A percentile compares a stretch with the other conserved stretches of the same genome.
phyloP scores from a whole-genome alignment of 2,888 invertebrate species.

The Macrophya alboannulata region DNA sequence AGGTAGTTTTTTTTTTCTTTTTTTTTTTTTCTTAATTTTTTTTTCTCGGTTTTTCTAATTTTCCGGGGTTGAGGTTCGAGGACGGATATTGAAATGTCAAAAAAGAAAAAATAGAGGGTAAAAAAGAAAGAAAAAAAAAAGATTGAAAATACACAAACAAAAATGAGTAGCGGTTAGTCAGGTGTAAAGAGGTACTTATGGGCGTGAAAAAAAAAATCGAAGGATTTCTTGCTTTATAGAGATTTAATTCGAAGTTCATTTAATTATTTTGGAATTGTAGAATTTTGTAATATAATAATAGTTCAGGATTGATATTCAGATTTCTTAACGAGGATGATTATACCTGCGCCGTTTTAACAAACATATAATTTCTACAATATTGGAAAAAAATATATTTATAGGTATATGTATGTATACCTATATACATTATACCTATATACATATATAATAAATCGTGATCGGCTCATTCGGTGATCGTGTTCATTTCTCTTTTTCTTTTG shows the following conservation, averaged over 20 bases:
- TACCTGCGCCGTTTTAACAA: background rate
- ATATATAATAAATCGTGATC: slow-evolving; percentile 24
- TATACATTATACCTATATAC: too few species aligned
- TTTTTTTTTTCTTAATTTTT: slow-evolving; percentile 1
- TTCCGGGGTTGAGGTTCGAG: slow-evolving; percentile 4
- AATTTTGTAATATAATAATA: background rate
- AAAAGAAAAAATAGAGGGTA: background rate
- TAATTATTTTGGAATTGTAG: background rate
- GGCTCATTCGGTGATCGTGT: background rate
- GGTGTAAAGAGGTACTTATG: background rate
- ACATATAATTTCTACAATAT: slow-evolving; percentile 25
- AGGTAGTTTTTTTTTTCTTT: background rate
- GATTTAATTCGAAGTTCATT: background rate
- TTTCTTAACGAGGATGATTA: slow-evolving; percentile 1
- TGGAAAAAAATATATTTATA: too few species aligned
- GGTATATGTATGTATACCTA: too few species aligned
- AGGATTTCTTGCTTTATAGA: background rate
- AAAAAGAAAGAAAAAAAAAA: background rate
- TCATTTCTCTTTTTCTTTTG: background rate
- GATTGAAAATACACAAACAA: background rate
- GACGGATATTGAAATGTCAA: background rate
- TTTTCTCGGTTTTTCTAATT: background rate
- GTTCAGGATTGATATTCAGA: background rate
- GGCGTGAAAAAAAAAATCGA: background rate
- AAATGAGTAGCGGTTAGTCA: background rate